Conservation (phyloP, 2,113 vertebrate species). For the Oreochromis niloticus region DNA sequence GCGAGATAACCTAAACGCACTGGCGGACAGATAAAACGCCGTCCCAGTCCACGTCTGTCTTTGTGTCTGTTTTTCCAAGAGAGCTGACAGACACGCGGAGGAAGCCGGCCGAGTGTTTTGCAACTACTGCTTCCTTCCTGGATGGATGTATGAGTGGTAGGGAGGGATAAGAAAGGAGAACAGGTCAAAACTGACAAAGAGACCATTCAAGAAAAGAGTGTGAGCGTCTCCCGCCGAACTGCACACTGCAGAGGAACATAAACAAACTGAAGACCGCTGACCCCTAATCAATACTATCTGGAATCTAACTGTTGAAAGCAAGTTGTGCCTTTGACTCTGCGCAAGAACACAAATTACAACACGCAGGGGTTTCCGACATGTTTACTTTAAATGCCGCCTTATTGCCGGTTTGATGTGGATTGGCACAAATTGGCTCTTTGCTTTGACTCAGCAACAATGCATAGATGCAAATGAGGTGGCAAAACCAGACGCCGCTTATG, state of each 20-base stretch:
- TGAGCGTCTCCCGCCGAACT: conserved; percentile 29
- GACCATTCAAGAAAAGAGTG: conserved; percentile 60
- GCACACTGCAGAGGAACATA: conserved; percentile 65
- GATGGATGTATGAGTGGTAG: conserved; percentile 13
- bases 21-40: conserved; percentile 11
- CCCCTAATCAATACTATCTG: conserved; percentile 41
- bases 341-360: conserved; percentile 1
- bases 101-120: conserved; percentile 50
- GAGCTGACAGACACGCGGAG: conserved; percentile 30
- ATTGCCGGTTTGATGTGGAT: conserved; percentile 4
- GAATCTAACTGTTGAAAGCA: neutral
- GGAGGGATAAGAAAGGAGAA: conserved; percentile 22
- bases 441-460: conserved; percentile 31
- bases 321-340: neutral
- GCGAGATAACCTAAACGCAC: neutral
- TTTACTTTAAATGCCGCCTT: conserved; percentile 6
- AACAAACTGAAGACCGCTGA: conserved; percentile 64
- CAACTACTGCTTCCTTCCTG: conserved; percentile 68
- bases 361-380: conserved; percentile 21
- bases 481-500: neutral
- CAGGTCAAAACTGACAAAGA: conserved; percentile 55
- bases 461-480: conserved; percentile 39
- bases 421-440: neutral
- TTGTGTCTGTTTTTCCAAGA: conserved; percentile 23
- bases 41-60: neutral